Conservation (phyloP, 1,140 invertebrate species). For the Zaprionus taronus region DNA sequence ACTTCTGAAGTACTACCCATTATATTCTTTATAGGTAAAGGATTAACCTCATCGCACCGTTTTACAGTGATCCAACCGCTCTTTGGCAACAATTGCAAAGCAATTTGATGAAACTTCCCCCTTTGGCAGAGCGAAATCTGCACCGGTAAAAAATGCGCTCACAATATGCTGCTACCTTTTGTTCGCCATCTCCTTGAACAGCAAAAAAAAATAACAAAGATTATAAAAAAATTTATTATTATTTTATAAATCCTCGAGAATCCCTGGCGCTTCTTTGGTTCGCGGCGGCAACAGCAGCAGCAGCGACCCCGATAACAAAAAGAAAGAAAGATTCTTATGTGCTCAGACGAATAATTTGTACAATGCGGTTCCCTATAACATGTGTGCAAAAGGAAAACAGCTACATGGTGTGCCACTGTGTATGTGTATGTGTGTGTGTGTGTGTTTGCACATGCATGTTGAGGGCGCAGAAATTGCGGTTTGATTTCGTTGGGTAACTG, state of each 20-base stretch:
- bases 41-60: constrained; percentile 5
- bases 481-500: constrained; percentile 58
- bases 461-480: constrained; percentile 58
- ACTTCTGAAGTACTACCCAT: background rate
- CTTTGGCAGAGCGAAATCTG: background rate
- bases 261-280: constrained; percentile 21
- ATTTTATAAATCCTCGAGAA: constrained; percentile 77
- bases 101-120: constrained; percentile 5
- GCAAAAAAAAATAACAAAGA: constrained; percentile 44
- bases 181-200: constrained; percentile 6
- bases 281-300: background rate
- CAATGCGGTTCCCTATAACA: constrained; percentile 28
- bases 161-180: constrained; percentile 11
- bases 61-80: background rate
- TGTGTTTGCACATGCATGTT: constrained; percentile 69
- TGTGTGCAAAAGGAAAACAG: constrained; percentile 47
- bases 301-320: constrained; percentile 17
- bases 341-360: constrained; percentile 58
- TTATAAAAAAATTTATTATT: constrained; percentile 66
- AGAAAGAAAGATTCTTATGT: constrained; percentile 69
- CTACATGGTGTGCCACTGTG: background rate
- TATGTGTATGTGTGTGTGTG: constrained; percentile 36
- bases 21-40: background rate
- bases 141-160: constrained; percentile 2
- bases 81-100: background rate